Conservation (phyloP, 2,113 vertebrate genomes). For the Capreolus pygargus region DNA sequence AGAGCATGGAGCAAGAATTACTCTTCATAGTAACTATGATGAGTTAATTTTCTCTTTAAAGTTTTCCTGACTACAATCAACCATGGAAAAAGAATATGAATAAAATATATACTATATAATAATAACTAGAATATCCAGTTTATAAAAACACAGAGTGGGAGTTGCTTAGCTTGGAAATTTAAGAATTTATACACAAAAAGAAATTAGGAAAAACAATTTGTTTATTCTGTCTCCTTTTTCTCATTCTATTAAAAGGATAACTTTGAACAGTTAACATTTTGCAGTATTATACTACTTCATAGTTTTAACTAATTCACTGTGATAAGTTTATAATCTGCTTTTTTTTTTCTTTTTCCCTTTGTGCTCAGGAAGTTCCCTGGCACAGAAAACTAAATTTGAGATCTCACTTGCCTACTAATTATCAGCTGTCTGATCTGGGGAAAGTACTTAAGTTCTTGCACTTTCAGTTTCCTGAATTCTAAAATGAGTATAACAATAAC, state of each 20-base stretch:
- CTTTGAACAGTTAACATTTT: constrained; percentile 15
- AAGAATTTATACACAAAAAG: neutral
- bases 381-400: neutral
- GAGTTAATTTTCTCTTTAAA: neutral
- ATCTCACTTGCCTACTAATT: neutral
- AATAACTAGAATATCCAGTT: neutral
- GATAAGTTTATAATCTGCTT: neutral
- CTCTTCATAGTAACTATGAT: neutral
- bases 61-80: neutral
- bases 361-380: neutral
- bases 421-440: neutral
- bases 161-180: constrained; percentile 10
- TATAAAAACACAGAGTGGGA: neutral
- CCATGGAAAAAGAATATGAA: neutral
- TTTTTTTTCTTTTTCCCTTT: neutral
- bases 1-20: neutral
- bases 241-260: neutral
- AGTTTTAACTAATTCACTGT: neutral
- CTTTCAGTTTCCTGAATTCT: neutral
- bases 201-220: neutral
- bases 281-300: neutral
- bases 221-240: neutral
- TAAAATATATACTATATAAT: neutral
- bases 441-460: neutral
- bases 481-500: neutral